Percentiles rank a stretch among this genome's conserved stretches.
Evolutionary conservation across 2,888 invertebrate genomes (phyloP).

Genomic region (Napeogenes inachia): DNA sequence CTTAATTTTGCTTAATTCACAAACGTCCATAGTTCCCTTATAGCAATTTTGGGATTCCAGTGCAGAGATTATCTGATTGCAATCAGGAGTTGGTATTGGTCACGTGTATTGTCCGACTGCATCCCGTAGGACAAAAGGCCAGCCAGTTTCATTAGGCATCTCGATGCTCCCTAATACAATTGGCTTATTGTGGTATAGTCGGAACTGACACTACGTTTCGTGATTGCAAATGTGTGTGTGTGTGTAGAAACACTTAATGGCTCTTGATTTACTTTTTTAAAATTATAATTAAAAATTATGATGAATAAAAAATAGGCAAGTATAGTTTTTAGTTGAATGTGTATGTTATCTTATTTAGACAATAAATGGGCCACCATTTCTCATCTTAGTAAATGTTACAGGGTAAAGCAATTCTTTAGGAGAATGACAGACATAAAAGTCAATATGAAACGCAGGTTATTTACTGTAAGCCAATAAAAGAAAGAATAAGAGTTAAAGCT

Average conservation of each 20-base stretch:
- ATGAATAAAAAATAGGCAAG: too few relatives aligned
- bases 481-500: conserved; percentile 1
- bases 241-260: too few relatives aligned
- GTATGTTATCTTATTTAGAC: too few relatives aligned
- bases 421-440: too few relatives aligned
- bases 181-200: conserved; percentile 9
- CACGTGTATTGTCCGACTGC: conserved; percentile 29
- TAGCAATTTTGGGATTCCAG: conserved; percentile 25
- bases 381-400: too few relatives aligned
- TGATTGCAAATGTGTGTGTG: too few relatives aligned
- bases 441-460: not conserved
- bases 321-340: too few relatives aligned
- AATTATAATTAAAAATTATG: too few relatives aligned
- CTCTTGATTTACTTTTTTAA: too few relatives aligned
- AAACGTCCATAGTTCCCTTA: conserved; percentile 15
- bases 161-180: conserved; percentile 14
- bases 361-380: too few relatives aligned
- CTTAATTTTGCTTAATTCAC: conserved; percentile 13
- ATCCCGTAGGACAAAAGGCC: conserved; percentile 29
- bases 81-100: conserved; percentile 30
- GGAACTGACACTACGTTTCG: not conserved
- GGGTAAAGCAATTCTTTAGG: too few relatives aligned
- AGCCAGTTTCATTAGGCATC: conserved; percentile 30
- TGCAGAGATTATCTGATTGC: conserved; percentile 30
- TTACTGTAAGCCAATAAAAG: conserved; percentile 1